Base-by-base conservation (phyloP, 2,797 vertebrate genomes). In the Cyclopterus lumpus region DNA sequence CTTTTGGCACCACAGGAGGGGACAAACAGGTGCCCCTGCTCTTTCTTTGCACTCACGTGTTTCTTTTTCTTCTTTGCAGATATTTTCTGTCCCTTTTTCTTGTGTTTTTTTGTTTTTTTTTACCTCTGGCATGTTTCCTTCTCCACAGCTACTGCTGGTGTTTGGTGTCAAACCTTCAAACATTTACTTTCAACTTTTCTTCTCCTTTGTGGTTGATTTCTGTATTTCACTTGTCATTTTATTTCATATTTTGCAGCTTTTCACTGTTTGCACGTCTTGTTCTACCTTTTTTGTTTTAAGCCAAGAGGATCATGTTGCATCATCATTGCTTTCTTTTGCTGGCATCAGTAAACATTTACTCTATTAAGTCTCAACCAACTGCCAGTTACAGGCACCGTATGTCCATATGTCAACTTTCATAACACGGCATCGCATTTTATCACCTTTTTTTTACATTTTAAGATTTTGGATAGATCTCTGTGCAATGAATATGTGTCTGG, bases 21-120 rank as follows among this genome's bases (percentile, higher is more conserved):
- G 97, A 99, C 93, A 99, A 97, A 96, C 97, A 99, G 98, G 97
- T 99, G 97, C 92, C 92, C 96, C 93, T 61, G 85, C 82, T 89
- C 91, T 94, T 94, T 84, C 92, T 86, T 88, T 85, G 54, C n/a
- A 18, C 79, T 89, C 73, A 8, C 44, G 86, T 91, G 80, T 82
- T 82, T 91, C 71, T 75, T 44, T 40, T 34, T 34, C 7, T 32
- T 38, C 30, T 65, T 57, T 66, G 24, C 75, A 55, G 71, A 82
- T 70, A 15, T 40, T 76, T 22, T 60, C 28, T 72, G 42, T 80
- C 30, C 34, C 32, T 32, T 51, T 0, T 53, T 65, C 26, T 51
- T 51, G 6, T 44, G 51, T 30, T 2, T 22, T n/a, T 5, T 8
- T 8, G 15, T 42, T 12, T 3, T 28, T 18, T 49, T 20, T 69